phyloP scores from a whole-genome alignment of 1,140 invertebrate genomes.

The Arctopsyche grandis region DNA sequence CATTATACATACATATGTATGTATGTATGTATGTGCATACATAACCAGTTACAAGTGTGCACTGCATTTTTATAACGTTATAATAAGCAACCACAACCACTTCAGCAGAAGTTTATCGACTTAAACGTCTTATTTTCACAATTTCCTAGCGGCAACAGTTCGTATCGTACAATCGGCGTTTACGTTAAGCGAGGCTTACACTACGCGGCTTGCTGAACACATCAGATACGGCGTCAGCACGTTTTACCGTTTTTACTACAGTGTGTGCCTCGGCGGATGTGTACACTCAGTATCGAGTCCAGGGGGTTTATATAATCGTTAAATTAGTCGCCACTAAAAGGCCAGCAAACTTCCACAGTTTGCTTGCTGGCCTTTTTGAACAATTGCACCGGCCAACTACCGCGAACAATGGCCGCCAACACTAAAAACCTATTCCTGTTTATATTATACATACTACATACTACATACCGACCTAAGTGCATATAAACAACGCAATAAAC shows the following conservation, averaged over 20 bases:
- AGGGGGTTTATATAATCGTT: conserved; percentile 15
- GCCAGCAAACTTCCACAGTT: background rate
- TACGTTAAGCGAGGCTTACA: background rate
- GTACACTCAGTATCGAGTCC: background rate
- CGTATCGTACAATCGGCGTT: background rate
- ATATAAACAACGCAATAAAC: background rate
- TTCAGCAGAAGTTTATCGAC: too few species aligned
- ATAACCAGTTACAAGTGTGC: background rate
- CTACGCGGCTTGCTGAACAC: background rate
- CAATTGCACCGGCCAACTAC: conserved; percentile 1
- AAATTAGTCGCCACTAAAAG: conserved; percentile 21
- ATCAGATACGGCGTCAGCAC: conserved; percentile 10
- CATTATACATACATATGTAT: background rate
- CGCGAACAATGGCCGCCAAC: background rate
- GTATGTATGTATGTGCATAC: background rate
- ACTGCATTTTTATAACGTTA: too few species aligned
- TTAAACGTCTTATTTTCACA: too few species aligned
- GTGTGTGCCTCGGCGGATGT: background rate
- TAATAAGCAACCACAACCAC: too few species aligned
- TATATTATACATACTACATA: too few species aligned
- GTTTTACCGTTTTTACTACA: conserved; percentile 3
- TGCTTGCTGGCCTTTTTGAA: too few species aligned
- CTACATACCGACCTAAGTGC: background rate
- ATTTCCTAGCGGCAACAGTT: background rate
- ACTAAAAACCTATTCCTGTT: conserved; percentile 5